phyloP scores from a whole-genome alignment of 2,888 invertebrate species.

The Acronicta aceris region DNA sequence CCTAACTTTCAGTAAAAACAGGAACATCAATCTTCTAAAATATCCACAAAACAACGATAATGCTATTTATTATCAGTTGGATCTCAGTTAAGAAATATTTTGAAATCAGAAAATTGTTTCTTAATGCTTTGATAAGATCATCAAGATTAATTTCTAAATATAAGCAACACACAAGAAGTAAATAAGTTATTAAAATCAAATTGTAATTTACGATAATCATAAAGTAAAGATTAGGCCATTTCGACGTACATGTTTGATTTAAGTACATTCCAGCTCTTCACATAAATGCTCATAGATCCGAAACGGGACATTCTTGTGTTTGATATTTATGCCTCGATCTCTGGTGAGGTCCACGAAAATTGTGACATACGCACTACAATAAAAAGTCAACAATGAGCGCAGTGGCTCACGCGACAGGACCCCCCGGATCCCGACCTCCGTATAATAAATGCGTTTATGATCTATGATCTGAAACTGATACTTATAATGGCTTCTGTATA shows the following conservation, averaged over 20 bases:
- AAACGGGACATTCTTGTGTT: conserved; percentile 75
- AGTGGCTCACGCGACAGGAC: conserved; percentile 78
- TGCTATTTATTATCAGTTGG: conserved; percentile 31
- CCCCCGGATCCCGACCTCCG: conserved; percentile 80
- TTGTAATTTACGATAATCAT: conserved; percentile 85
- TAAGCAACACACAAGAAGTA: conserved; percentile 70
- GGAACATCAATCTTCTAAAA: conserved; percentile 1
- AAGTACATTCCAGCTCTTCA: conserved; percentile 75
- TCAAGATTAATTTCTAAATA: conserved; percentile 76
- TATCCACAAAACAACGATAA: conserved; percentile 18
- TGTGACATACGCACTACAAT: conserved; percentile 82
- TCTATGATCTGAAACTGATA: conserved; percentile 89
- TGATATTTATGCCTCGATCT: conserved; percentile 77
- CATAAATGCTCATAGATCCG: conserved; percentile 76
- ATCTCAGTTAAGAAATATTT: conserved; percentile 59
- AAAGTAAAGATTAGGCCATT: conserved; percentile 83
- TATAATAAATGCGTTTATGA: conserved; percentile 86
- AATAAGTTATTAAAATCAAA: conserved; percentile 87
- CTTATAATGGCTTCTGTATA: conserved; percentile 89
- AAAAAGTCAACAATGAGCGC: conserved; percentile 83
- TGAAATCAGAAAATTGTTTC: conserved; percentile 64
- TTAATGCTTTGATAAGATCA: conserved; percentile 70
- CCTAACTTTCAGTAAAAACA: not conserved
- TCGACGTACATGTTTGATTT: conserved; percentile 77
- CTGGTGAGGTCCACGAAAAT: conserved; percentile 78